phyloP scores from a whole-genome alignment of 2,113 vertebrate species.

The Stercorarius parasiticus region DNA sequence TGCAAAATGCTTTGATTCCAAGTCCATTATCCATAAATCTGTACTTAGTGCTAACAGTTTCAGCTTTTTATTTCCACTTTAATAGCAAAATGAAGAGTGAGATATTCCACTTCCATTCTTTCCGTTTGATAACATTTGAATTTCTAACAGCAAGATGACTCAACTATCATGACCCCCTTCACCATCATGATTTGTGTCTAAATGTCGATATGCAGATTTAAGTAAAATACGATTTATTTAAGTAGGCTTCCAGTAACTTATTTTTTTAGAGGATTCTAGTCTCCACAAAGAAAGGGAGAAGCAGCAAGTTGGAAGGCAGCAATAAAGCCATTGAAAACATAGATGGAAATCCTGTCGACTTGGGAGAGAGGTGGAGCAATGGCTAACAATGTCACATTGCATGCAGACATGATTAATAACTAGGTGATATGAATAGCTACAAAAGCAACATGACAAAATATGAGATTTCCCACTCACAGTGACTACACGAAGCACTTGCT shows the following conservation, averaged over 20 bases:
- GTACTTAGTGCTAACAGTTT: not conserved
- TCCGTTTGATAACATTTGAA: not conserved
- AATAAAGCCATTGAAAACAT: not conserved
- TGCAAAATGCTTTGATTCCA: not conserved
- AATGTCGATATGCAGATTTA: not conserved
- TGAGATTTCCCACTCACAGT: not conserved
- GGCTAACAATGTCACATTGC: not conserved
- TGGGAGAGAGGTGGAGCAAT: not conserved
- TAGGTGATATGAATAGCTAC: not conserved
- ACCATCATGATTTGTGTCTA: not conserved
- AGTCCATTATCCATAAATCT: not conserved
- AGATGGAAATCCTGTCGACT: not conserved
- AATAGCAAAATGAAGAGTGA: not conserved
- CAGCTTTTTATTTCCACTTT: not conserved
- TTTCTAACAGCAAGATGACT: not conserved
- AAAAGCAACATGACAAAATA: not conserved
- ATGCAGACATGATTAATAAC: not conserved
- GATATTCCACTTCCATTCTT: not conserved
- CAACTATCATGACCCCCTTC: not conserved
- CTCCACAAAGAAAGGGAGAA: not conserved
- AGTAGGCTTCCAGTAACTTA: not conserved
- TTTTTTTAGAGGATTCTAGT: not conserved
- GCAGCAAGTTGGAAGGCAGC: not conserved
- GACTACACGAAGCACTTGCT: not conserved
- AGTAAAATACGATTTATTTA: not conserved